Evolutionary conservation across 2,113 vertebrate genomes (phyloP).

Genomic region (Amblyornis subalaris): DNA sequence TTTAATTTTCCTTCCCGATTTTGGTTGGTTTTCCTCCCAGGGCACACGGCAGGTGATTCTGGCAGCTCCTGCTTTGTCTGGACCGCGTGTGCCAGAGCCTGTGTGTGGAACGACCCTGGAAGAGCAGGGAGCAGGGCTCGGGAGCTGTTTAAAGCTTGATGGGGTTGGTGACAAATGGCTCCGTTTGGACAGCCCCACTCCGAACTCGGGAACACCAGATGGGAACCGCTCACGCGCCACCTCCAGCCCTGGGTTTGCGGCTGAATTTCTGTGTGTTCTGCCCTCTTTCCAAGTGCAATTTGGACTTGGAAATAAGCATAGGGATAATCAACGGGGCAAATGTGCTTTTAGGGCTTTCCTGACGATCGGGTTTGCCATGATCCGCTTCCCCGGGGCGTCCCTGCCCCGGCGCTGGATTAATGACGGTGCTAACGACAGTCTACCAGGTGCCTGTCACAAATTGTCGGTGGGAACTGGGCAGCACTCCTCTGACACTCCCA

Average conservation of each 20-base stretch:
- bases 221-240: background rate
- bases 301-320: no score
- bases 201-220: background rate
- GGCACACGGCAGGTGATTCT: fast-evolving
- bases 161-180: background rate
- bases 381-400: fast-evolving
- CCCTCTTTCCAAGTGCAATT: background rate
- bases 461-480: background rate
- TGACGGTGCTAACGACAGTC: background rate
- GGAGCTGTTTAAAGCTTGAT: background rate
- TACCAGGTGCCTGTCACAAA: background rate
- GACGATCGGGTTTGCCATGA: background rate
- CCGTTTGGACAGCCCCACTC: background rate
- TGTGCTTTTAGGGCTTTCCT: background rate
- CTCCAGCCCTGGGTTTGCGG: background rate
- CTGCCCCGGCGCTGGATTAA: background rate
- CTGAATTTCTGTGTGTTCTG: background rate
- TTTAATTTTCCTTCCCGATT: no score
- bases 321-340: background rate
- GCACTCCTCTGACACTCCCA: background rate
- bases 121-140: background rate
- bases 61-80: background rate
- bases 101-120: fast-evolving
- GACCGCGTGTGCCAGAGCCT: fast-evolving
- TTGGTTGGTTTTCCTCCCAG: background rate